A percentile compares a stretch with the other conserved stretches of the same genome.
These are phyloP conservation scores for Metopolophium dirhodum DNA, from an alignment of 1,140 invertebrate genomes.

Conservation along the genomic window DNA sequence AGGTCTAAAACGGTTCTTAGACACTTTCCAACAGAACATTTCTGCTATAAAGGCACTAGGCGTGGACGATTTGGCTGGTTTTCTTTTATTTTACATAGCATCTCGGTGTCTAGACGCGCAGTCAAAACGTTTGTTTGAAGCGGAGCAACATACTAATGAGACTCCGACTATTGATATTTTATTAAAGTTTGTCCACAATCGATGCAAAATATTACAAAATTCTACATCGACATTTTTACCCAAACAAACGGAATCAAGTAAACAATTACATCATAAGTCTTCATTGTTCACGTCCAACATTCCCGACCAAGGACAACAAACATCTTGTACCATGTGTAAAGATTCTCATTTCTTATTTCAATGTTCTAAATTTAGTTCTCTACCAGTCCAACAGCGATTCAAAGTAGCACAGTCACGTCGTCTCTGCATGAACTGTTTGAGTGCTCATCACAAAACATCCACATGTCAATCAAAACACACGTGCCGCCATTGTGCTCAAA, in stretches of 20 bases:
- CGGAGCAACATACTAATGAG: neutral
- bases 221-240: neutral
- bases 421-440: neutral
- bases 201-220: neutral
- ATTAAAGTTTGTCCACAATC: neutral
- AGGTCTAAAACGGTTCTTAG: neutral
- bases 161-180: neutral
- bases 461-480: neutral
- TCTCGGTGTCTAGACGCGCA: neutral
- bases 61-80: neutral
- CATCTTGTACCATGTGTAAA: neutral
- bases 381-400: neutral
- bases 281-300: neutral
- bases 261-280: neutral
- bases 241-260: neutral
- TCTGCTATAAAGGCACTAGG: neutral
- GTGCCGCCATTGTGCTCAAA: neutral
- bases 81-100: neutral
- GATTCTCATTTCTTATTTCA: neutral
- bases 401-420: neutral
- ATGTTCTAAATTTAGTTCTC: neutral
- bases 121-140: neutral
- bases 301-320: neutral
- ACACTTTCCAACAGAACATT: neutral
- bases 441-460: neutral